Conservation (phyloP, 2,888 invertebrate species). For the Lepidocyrtoides sp. region DNA sequence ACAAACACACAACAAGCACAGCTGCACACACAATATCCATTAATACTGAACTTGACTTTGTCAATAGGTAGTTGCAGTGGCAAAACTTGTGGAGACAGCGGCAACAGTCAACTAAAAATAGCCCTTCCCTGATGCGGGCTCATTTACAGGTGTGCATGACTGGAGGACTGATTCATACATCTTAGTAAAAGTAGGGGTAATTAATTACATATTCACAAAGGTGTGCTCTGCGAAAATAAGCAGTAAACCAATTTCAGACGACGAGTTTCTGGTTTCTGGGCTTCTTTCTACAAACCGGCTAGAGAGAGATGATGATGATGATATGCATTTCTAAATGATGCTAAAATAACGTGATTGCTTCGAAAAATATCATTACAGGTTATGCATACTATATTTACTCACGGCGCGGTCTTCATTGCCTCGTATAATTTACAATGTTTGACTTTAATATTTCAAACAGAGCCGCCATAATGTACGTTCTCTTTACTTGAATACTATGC, state of each 20-base stretch:
- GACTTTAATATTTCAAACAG: constrained; percentile 13
- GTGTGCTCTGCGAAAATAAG: neutral
- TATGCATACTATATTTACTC: neutral
- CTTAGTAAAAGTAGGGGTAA: neutral
- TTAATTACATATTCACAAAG: neutral
- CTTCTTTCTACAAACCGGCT: no score
- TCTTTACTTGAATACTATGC: neutral
- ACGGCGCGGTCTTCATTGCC: neutral
- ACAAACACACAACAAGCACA: neutral
- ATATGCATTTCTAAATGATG: neutral
- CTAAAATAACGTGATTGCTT: neutral
- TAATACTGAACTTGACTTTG: no score
- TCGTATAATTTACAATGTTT: constrained; percentile 10
- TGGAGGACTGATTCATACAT: neutral
- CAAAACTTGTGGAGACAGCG: no score
- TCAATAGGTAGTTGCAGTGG: no score
- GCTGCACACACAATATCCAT: neutral
- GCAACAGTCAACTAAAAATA: no score
- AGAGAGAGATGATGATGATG: neutral
- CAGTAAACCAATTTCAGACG: neutral
- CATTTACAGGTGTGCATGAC: neutral
- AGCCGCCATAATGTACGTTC: constrained; percentile 7
- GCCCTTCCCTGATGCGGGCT: neutral
- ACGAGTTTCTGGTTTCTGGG: neutral
- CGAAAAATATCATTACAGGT: neutral